These are phyloP conservation scores for Dermolepida albohirtum DNA, from an alignment of 2,888 invertebrate genomes.

Conservation along the genomic window DNA sequence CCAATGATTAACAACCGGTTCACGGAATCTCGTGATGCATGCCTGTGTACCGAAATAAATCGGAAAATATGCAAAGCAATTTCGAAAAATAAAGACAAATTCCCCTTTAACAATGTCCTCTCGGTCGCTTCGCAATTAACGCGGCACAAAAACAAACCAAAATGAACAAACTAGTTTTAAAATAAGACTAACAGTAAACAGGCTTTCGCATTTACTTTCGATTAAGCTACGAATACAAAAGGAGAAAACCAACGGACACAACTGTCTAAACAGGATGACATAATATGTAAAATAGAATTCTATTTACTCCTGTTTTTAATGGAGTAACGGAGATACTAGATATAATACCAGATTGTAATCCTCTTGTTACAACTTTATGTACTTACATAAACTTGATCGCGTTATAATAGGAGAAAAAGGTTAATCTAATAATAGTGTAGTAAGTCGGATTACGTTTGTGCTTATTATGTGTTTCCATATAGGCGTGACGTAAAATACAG, in stretches of 20 bases:
- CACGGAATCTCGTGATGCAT: conserved; percentile 9
- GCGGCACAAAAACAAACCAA: conserved; percentile 1
- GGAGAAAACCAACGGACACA: conserved; percentile 24
- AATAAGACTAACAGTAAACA: conserved; percentile 28
- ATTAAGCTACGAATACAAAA: conserved; percentile 24
- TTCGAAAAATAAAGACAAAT: not conserved
- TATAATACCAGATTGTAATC: conserved; percentile 17
- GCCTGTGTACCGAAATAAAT: not conserved
- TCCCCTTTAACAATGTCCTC: no score
- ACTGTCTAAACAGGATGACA: conserved; percentile 35
- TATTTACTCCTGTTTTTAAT: conserved; percentile 10
- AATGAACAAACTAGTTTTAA: conserved; percentile 13
- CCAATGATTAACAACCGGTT: conserved; percentile 4
- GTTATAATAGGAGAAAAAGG: conserved; percentile 21
- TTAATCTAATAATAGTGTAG: conserved; percentile 1
- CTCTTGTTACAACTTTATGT: conserved; percentile 21
- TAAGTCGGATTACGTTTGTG: conserved; percentile 5
- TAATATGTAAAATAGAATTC: conserved; percentile 31
- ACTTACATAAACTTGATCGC: conserved; percentile 16
- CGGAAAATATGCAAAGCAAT: not conserved
- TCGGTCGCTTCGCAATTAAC: conserved; percentile 10
- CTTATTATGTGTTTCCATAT: not conserved
- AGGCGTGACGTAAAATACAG: conserved; percentile 5
- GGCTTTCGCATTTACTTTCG: conserved; percentile 22
- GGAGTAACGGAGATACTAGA: conserved; percentile 12